phyloP scores from a whole-genome alignment of 2,113 vertebrate species.

The Sinocyclocheilus anophthalmus region DNA sequence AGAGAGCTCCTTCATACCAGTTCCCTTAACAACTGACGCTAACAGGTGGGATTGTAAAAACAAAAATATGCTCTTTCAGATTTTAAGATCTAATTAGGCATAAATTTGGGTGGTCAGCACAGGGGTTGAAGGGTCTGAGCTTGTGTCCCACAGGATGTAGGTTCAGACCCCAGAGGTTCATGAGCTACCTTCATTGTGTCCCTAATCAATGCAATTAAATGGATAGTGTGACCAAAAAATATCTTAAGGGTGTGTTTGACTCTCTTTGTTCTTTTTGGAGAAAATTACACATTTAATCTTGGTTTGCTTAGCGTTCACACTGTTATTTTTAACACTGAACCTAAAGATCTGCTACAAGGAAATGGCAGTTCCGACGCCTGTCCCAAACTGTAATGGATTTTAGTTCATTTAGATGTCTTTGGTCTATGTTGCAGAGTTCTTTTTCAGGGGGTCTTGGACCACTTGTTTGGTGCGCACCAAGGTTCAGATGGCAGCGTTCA shows the following conservation, averaged over 20 bases:
- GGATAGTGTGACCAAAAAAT: neutral
- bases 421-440: no score
- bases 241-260: no score
- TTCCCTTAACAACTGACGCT: constrained; percentile 23
- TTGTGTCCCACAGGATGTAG: neutral
- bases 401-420: no score
- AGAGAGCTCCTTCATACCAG: constrained; percentile 24
- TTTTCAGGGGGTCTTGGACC: no score
- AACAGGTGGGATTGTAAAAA: neutral
- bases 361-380: no score
- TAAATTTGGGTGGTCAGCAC: neutral
- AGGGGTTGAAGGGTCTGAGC: neutral
- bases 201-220: neutral
- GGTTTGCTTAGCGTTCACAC: no score
- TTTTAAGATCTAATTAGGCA: neutral
- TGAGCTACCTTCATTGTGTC: neutral
- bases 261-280: no score
- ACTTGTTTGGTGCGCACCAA: no score
- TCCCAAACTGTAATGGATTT: no score
- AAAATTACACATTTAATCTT: no score
- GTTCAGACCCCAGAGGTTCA: neutral
- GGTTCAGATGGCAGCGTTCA: neutral
- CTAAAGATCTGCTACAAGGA: no score
- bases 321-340: no score
- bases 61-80: neutral